Percentiles rank a stretch among this genome's conserved stretches.
phyloP scores from a whole-genome alignment of 2,113 vertebrate species.

The Gorsachius goisagi region DNA sequence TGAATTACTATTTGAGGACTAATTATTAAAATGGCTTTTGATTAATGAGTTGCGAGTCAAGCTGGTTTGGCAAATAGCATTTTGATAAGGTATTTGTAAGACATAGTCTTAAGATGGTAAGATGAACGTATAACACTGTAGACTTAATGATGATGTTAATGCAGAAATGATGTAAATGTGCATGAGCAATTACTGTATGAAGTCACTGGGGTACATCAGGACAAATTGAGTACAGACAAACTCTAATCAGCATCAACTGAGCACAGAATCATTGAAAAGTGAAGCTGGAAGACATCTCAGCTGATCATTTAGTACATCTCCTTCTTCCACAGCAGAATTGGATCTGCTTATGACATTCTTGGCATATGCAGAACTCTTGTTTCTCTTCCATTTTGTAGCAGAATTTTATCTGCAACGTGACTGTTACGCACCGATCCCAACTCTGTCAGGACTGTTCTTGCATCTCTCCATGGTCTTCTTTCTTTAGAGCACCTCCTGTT shows the following conservation, averaged over 20 bases:
- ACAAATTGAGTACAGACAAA: background rate
- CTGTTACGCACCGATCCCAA: background rate
- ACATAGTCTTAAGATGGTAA: background rate
- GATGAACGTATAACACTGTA: background rate
- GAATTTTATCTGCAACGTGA: background rate
- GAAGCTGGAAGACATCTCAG: background rate
- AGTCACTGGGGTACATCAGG: background rate
- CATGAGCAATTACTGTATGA: background rate
- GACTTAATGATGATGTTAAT: constrained; percentile 23
- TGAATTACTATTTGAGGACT: constrained; percentile 12
- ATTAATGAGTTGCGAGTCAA: constrained; percentile 40
- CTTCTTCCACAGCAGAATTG: background rate
- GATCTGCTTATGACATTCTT: background rate
- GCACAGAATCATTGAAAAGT: background rate
- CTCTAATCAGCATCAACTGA: background rate
- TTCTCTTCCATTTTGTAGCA: background rate
- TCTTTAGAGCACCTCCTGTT: background rate
- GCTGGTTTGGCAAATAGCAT: constrained; percentile 23
- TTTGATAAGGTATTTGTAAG: constrained; percentile 60
- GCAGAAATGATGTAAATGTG: constrained; percentile 13
- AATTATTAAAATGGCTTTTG: constrained; percentile 51
- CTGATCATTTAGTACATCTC: background rate
- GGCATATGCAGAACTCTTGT: background rate
- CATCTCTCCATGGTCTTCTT: background rate
- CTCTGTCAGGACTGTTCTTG: background rate